A percentile compares a stretch with the other conserved stretches of the same genome.
phyloP scores from a whole-genome alignment of 92 coral and sea anemone species.

The Phenganax marumi region DNA sequence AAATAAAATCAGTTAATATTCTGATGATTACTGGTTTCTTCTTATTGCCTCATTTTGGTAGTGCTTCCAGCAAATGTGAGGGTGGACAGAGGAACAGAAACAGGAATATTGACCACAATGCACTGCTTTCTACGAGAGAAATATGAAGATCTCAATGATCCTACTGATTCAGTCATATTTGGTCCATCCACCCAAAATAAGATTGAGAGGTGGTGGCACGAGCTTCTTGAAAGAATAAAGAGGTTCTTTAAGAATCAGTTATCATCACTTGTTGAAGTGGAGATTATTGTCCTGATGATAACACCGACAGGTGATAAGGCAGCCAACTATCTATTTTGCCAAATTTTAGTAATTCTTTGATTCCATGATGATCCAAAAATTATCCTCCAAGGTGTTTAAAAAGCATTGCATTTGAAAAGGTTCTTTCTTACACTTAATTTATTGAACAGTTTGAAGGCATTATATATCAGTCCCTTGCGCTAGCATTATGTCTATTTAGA shows the following conservation, averaged over 20 bases:
- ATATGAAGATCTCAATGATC: conserved; percentile 59
- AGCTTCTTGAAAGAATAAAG: conserved; percentile 62
- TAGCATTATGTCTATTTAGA: conserved; percentile 28
- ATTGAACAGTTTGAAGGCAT: no score
- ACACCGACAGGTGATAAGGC: conserved; percentile 49
- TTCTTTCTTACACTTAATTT: not conserved
- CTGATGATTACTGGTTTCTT: no score
- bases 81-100: conserved; percentile 63
- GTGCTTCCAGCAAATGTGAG: conserved; percentile 54
- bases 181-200: conserved; percentile 70
- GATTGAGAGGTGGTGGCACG: conserved; percentile 65
- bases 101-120: conserved; percentile 63
- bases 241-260: conserved; percentile 58
- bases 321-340: no score
- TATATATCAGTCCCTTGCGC: not conserved
- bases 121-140: conserved; percentile 56
- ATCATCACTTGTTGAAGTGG: conserved; percentile 61
- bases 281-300: conserved; percentile 53
- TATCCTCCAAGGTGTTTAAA: no score
- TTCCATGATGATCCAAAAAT: no score
- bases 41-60: conserved; percentile 35
- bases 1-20: no score
- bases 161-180: conserved; percentile 56
- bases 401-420: not conserved
- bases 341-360: no score